Evolutionary conservation across 2,888 invertebrate genomes (phyloP).

Genomic region (Limnephilus auricula): DNA sequence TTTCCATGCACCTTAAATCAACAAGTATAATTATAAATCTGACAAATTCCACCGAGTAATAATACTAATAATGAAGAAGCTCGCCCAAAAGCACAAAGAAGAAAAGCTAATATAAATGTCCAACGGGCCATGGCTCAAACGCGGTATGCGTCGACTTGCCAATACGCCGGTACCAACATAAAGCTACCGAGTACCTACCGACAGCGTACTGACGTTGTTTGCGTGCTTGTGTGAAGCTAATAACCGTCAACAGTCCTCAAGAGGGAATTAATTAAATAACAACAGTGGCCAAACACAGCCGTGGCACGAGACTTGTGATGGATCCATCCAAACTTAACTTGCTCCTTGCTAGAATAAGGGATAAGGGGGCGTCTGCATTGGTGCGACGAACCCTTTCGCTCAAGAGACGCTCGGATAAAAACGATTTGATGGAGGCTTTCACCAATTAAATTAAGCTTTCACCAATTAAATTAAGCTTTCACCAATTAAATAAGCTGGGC

Average conservation of each 20-base stretch:
- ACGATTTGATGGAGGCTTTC: no score
- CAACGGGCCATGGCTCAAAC: background rate
- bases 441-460: no score
- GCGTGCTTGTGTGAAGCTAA: no score
- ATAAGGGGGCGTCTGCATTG: no score
- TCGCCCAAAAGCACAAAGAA: background rate
- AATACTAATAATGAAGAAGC: background rate
- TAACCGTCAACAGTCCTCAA: no score
- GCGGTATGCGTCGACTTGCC: background rate
- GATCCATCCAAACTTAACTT: no score
- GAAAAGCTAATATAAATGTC: background rate
- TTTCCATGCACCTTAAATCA: background rate
- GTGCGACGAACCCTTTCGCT: no score
- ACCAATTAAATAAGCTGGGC: no score
- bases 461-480: no score
- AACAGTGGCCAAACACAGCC: background rate
- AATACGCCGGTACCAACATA: background rate
- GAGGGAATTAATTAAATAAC: background rate
- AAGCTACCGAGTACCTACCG: background rate
- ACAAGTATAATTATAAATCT: background rate
- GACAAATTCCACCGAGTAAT: background rate
- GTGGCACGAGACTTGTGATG: no score
- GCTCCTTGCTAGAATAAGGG: no score
- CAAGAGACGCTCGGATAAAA: no score
- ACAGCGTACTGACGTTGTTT: background rate